Evolutionary conservation across 2,113 vertebrate species (phyloP), one percentile per base, ranked within the genome.

Genomic region (Maccullochella peelii): DNA sequence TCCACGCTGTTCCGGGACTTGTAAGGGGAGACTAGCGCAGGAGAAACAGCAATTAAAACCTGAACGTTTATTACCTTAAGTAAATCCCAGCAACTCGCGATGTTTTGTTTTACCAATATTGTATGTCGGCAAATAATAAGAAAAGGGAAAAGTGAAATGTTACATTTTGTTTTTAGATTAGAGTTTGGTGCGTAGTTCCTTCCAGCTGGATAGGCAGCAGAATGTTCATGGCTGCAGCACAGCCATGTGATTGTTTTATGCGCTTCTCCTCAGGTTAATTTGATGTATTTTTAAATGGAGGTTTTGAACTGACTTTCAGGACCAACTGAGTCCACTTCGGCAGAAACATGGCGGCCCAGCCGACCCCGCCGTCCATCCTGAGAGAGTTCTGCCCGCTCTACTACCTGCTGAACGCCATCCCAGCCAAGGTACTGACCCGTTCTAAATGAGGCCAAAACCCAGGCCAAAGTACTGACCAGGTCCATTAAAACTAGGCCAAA

Each of bases 331-430:
- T 74, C 65, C 55, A 59, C 7, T 42, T 61, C 0, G 10, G 77
- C 21, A 75, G 38, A 77, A 92, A 84, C 92, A 99, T 99, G 98
- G 97, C 97, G 11, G 90, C 95, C 7, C 86, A 89, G 21, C 82
- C 87, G 23, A 93, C 93, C 16, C 90, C 94, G 0, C 82, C 94
- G 8, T 94, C 94, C 14, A 2, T 88, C 21, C 96, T 99, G 91
- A 96, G 96, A 91, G 98, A 99, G 93, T 99, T 99, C 92, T 98
- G 97, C 84, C 98, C 98, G 0, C 94, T 99, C 6, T 98, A 99
- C 91, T 97, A 97, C 86, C 94, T 99, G 55, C 96, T 99, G 75
- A 99, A 97, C 73, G 95, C 96, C 89, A 99, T 99, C 87, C 98
- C 98, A 65, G 94, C 96, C 2, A 99, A 97, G 95, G 93, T 94